These are phyloP conservation scores for Brachypterus glaber DNA, from an alignment of 2,888 invertebrate species.

Conservation along the genomic window DNA sequence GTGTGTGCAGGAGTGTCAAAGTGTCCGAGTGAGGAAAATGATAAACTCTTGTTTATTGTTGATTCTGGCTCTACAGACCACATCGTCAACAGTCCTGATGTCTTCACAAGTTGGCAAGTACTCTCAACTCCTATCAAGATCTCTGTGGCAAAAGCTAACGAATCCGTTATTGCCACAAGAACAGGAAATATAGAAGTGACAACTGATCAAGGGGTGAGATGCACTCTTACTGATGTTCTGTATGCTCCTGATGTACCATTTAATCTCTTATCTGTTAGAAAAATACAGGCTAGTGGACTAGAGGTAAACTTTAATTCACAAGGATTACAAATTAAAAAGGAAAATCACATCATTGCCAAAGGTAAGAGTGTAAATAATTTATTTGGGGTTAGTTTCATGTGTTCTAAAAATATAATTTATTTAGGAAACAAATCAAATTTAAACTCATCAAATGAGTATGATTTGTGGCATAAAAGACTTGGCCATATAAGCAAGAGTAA, in stretches of 20 bases:
- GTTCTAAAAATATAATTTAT: conserved; percentile 1
- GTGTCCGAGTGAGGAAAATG: not conserved
- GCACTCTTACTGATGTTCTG: conserved; percentile 17
- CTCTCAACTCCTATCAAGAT: not conserved
- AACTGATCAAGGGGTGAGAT: not conserved
- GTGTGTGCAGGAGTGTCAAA: not conserved
- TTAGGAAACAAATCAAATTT: conserved; percentile 11
- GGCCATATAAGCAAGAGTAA: conserved; percentile 15
- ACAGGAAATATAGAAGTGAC: conserved; percentile 1
- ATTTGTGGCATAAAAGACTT: conserved; percentile 13
- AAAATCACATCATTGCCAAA: conserved; percentile 8
- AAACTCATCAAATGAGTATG: conserved; percentile 2
- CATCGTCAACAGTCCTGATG: not conserved
- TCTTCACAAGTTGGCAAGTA: not conserved
- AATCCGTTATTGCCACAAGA: conserved; percentile 1
- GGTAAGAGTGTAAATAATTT: conserved; percentile 8
- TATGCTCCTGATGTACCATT: conserved; percentile 29
- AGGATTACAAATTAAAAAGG: conserved; percentile 12
- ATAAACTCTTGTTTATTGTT: not conserved
- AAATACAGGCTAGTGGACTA: conserved; percentile 16
- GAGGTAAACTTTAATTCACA: conserved; percentile 12
- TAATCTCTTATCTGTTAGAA: conserved; percentile 26
- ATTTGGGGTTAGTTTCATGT: conserved; percentile 2
- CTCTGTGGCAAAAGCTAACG: conserved; percentile 1
- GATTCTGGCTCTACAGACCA: not conserved